Percentiles rank a stretch among this genome's conserved stretches.
Evolutionary conservation across 2,888 invertebrate genomes (phyloP).

Genomic region (Epicampocera succincta): DNA sequence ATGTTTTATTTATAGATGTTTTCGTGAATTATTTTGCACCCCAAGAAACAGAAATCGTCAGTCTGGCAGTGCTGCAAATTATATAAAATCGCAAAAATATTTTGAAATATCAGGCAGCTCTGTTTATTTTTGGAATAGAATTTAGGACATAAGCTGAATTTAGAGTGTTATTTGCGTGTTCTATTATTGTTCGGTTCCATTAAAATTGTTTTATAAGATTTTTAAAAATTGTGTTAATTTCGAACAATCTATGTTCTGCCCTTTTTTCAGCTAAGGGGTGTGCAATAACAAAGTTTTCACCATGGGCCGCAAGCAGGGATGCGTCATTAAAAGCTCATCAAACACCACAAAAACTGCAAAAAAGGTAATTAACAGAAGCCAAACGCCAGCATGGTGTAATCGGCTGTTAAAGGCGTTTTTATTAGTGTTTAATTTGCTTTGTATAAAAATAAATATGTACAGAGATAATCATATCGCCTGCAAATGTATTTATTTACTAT

Average conservation of each 20-base stretch:
- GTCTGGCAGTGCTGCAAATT: too few relatives aligned
- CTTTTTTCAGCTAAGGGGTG: background rate
- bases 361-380: conserved; percentile 46
- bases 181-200: conserved; percentile 22
- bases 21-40: too few relatives aligned
- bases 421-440: background rate
- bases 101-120: too few relatives aligned
- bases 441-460: background rate
- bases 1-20: too few relatives aligned
- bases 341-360: conserved; percentile 42
- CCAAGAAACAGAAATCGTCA: too few relatives aligned
- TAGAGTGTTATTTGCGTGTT: conserved; percentile 22
- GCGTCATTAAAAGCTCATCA: conserved; percentile 65
- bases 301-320: conserved; percentile 66
- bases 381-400: conserved; percentile 5
- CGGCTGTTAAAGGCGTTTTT: conserved; percentile 5
- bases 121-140: background rate
- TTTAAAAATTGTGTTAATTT: too few relatives aligned
- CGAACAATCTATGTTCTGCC: too few relatives aligned
- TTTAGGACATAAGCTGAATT: background rate
- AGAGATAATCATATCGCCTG: conserved; percentile 13
- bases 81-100: too few relatives aligned
- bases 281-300: background rate
- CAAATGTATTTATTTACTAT: background rate
- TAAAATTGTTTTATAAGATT: conserved; percentile 34